phyloP scores from a whole-genome alignment of 2,797 vertebrate species.

The Lagocephalus sceleratus region DNA sequence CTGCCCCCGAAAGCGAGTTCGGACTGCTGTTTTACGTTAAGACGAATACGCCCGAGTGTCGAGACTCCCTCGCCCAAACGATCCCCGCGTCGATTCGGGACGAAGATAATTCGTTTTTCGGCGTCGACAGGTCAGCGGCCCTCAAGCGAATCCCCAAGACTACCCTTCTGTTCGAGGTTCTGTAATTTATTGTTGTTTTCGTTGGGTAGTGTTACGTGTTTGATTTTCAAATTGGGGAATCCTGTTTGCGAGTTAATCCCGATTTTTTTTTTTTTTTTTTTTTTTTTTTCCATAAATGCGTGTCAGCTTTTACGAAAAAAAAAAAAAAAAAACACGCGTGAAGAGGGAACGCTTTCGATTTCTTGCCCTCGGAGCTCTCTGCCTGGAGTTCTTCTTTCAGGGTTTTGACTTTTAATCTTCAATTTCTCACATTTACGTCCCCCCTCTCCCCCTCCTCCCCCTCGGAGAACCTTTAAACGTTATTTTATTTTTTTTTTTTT shows the following conservation, averaged over 20 bases:
- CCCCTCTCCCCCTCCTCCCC: no score
- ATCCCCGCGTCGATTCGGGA: neutral
- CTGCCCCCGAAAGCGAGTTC: conserved; percentile 26
- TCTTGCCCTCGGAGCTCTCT: no score
- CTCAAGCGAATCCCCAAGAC: conserved; percentile 1
- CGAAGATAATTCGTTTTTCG: conserved; percentile 1
- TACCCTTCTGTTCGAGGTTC: conserved; percentile 12
- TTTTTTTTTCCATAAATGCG: no score
- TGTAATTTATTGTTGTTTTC: conserved; percentile 32
- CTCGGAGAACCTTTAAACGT: no score
- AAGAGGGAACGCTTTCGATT: no score
- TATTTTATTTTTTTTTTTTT: no score
- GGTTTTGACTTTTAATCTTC: no score
- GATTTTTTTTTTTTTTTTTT: neutral
- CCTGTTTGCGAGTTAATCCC: conserved; percentile 13
- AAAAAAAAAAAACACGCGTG: no score
- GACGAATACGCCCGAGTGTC: conserved; percentile 32
- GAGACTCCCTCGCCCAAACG: conserved; percentile 20
- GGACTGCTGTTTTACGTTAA: conserved; percentile 36
- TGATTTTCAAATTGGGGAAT: conserved; percentile 2
- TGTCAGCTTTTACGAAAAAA: no score
- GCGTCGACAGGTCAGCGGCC: neutral
- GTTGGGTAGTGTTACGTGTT: conserved; percentile 17
- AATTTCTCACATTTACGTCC: no score
- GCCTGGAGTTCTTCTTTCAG: no score